A percentile compares a stretch with the other conserved stretches of the same genome.
Conservation (phyloP, 1,140 invertebrate genomes). For the Oncopeltus fasciatus region DNA sequence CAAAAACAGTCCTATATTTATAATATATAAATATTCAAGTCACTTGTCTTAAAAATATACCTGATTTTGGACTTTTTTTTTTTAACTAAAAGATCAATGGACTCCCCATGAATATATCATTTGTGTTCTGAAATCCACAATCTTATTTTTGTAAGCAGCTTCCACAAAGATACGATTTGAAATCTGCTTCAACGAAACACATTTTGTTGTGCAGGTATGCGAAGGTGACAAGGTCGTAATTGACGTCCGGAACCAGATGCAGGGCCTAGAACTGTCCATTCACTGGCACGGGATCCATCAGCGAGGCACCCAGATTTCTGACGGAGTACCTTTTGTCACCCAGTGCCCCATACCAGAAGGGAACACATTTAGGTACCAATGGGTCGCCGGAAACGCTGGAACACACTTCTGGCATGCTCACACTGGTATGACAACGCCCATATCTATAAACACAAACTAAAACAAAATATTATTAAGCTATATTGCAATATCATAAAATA, state of each 20-base stretch:
- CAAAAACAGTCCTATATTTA: too few relatives aligned
- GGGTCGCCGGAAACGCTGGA: conserved; percentile 54
- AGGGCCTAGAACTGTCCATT: conserved; percentile 63
- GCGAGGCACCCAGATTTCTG: conserved; percentile 67
- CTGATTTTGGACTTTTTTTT: too few relatives aligned
- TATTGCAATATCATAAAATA: too few relatives aligned
- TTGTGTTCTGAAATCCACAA: neutral
- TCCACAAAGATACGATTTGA: too few relatives aligned
- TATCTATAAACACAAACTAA: neutral
- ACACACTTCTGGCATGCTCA: conserved; percentile 88
- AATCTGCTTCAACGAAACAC: too few relatives aligned
- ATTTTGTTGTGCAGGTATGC: conserved; percentile 43
- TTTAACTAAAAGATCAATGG: too few relatives aligned
- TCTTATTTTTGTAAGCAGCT: too few relatives aligned
- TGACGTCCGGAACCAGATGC: conserved; percentile 67
- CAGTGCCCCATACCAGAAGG: conserved; percentile 78
- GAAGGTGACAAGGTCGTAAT: conserved; percentile 70
- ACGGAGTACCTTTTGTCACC: conserved; percentile 78
- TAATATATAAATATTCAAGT: too few relatives aligned
- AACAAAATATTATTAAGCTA: neutral
- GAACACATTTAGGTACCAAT: conserved; percentile 73
- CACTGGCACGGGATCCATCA: conserved; percentile 83
- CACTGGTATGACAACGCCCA: conserved; percentile 32
- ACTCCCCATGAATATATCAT: neutral
- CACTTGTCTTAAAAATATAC: too few relatives aligned